phyloP scores from a whole-genome alignment of 2,113 vertebrate genomes.

The Perca flavescens region DNA sequence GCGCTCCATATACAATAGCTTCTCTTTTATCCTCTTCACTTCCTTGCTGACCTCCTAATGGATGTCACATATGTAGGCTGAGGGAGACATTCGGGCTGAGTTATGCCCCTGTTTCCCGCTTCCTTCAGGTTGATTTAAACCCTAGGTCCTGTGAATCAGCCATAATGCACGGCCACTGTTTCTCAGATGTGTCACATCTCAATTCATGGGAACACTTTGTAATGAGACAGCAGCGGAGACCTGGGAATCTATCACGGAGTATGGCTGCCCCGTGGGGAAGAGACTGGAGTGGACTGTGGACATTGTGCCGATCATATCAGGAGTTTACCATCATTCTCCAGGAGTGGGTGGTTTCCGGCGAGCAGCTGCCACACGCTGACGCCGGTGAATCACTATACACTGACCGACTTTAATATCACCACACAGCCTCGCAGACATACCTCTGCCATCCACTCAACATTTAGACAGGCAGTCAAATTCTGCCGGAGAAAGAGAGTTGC shows the following conservation, averaged over 20 bases:
- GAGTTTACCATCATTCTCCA: slow-evolving; percentile 52
- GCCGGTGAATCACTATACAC: slow-evolving; percentile 48
- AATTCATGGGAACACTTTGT: slow-evolving; percentile 76
- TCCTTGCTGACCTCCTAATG: slow-evolving; percentile 42
- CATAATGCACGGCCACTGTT: slow-evolving; percentile 46
- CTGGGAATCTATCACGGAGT: slow-evolving; percentile 69
- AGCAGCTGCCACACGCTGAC: slow-evolving; percentile 1
- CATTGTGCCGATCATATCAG: slow-evolving; percentile 24
- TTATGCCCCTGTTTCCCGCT: slow-evolving; percentile 60
- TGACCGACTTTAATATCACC: slow-evolving; percentile 28
- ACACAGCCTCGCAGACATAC: slow-evolving; percentile 9
- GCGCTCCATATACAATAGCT: slow-evolving; percentile 4
- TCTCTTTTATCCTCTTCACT: slow-evolving; percentile 36
- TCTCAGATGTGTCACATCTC: slow-evolving; percentile 73
- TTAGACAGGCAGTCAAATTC: not conserved
- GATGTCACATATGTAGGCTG: slow-evolving; percentile 28
- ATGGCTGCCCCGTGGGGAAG: slow-evolving; percentile 54
- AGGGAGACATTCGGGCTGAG: slow-evolving; percentile 56
- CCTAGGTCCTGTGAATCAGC: slow-evolving; percentile 57
- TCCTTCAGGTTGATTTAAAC: slow-evolving; percentile 65
- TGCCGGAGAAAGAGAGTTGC: not conserved
- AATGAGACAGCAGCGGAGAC: slow-evolving; percentile 66
- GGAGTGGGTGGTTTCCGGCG: slow-evolving; percentile 22
- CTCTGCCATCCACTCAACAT: slow-evolving; percentile 8
- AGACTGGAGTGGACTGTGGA: slow-evolving; percentile 25